Evolutionary conservation across 2,113 vertebrate genomes (phyloP), one percentile per base, ranked within the genome.

Genomic region (Oriolus oriolus): DNA sequence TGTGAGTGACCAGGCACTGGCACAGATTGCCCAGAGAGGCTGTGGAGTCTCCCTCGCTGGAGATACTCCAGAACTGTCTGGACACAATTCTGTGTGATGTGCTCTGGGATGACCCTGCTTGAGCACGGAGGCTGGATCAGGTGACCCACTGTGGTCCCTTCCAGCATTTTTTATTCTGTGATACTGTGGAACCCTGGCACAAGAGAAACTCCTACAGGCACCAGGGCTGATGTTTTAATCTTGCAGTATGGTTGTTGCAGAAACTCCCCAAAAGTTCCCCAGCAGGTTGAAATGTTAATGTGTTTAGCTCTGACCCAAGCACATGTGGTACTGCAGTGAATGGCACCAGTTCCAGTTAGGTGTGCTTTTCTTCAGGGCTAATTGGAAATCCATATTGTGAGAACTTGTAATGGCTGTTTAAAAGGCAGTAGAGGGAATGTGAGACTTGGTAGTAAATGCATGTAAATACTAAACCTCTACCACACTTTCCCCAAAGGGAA

Each of bases 281-380:
- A 49, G 18, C 4, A 39, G 50, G 15, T 12, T 74, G 59, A 86
- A 84, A 84, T 22, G n/a, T 80, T 85, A n/a, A 31, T 33, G 16
- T 0, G 2, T 26, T 49, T 17, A 11, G 31, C 14, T 88, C 16
- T 5, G 16, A 10, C 26, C 18, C 49, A 35, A 56, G 23, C 45
- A 60, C 1, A 1, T 45, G 49, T 0, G 1, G 24, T 82, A 21
- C 42, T 79, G 31, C 24, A 33, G 42, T 2, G 1, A 74, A 10
- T 0, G 1, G 4, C 37, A 50, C 16, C 20, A 27, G 6, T 57
- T 88, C 54, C 73, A 81, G 39, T 39, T 83, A 70, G 33, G 16
- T 84, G 30, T 74, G 18, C 35, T 65, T 73, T 39, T 56, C 54
- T 45, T 41, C 13, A 68, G 33, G 63, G 33, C 37, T 88, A 22